Evolutionary conservation across 2,888 invertebrate species (phyloP).

Genomic region (Agrypnus murinus): DNA sequence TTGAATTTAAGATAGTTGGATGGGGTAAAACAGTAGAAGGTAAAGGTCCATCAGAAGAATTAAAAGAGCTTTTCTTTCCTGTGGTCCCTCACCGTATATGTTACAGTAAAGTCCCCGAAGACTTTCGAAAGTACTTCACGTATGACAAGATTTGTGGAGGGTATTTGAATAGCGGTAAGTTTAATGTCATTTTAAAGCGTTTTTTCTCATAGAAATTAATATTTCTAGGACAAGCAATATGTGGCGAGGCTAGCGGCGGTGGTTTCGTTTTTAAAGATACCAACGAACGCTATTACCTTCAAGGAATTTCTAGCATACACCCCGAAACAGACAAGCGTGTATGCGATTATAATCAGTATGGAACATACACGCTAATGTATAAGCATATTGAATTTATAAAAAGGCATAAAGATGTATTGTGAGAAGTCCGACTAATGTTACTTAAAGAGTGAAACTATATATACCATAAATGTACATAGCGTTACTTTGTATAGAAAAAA

Average conservation of each 20-base stretch:
- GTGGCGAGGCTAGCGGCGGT: conserved; percentile 71
- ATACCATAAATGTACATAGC: too few species aligned
- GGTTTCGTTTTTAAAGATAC: conserved; percentile 67
- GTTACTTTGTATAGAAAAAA: too few species aligned
- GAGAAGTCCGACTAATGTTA: too few species aligned
- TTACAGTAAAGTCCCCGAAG: conserved; percentile 31
- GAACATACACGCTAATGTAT: conserved; percentile 66
- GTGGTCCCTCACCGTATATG: conserved; percentile 53
- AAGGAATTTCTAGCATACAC: conserved; percentile 70
- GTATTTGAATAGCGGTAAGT: conserved; percentile 9
- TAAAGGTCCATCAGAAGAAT: conserved; percentile 56
- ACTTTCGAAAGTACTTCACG: conserved; percentile 52
- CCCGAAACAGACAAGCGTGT: conserved; percentile 48
- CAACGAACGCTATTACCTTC: conserved; percentile 66
- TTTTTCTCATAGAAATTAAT: background rate
- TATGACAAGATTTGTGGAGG: conserved; percentile 66
- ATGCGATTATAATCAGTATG: conserved; percentile 65
- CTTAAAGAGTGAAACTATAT: too few species aligned
- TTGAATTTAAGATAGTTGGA: conserved; percentile 59
- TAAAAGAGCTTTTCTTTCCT: conserved; percentile 53
- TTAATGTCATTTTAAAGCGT: background rate
- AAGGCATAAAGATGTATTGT: too few species aligned
- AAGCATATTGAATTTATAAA: conserved; percentile 58
- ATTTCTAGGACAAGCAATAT: conserved; percentile 67
- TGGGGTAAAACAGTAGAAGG: conserved; percentile 61